Base-by-base conservation (phyloP, 2,797 vertebrate genomes). In the Neomorphus geoffroyi region DNA sequence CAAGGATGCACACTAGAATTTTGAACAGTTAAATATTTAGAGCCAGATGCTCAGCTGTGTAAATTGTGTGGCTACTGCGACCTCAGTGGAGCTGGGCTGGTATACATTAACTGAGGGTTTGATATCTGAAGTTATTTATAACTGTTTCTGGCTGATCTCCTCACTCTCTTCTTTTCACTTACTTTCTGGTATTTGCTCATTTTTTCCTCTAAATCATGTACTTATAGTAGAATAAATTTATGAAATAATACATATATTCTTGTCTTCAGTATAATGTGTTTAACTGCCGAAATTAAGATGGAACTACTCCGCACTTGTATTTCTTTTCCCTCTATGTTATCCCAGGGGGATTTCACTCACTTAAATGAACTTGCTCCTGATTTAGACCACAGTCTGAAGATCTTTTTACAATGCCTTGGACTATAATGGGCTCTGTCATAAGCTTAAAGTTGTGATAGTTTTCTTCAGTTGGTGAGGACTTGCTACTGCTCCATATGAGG, bases 21-120 rank as follows among this genome's bases (percentile, higher is more conserved):
- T 77, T 88, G 94, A 96, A 57, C 93, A 95, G 96, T 96, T 97
- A 96, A 96, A 95, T 96, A 91, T 94, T 96, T 94, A 81, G 82
- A 83, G 74, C 74, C 80, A 81, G 80, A 93, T 96, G 86, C 82
- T 94, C 81, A 80, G 74, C 93, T 78, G 88, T 88, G 80, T 96
- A 91, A 94, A 94, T 62, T 81, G 41, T 82, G 79, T 57, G 88
- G 80, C 60, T 67, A 32, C 66, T 32, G 61, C 1, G 18, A 64
- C 88, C 90, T 88, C 80, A 33, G 62, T 53, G 66, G 70, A 91
- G 43, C 58, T 39, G 72, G 56, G 18, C 39, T 37, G 41, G 48
- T 79, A 6, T 56, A 53, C 23, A 26, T 58, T 78, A 91, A 73
- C 84, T 56, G 51, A 62, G 45, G 41, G 43, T 71, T 92, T 80